Percentiles rank a stretch among this genome's conserved stretches.
phyloP scores from a whole-genome alignment of 2,797 vertebrate genomes.

The Staurois parvus region DNA sequence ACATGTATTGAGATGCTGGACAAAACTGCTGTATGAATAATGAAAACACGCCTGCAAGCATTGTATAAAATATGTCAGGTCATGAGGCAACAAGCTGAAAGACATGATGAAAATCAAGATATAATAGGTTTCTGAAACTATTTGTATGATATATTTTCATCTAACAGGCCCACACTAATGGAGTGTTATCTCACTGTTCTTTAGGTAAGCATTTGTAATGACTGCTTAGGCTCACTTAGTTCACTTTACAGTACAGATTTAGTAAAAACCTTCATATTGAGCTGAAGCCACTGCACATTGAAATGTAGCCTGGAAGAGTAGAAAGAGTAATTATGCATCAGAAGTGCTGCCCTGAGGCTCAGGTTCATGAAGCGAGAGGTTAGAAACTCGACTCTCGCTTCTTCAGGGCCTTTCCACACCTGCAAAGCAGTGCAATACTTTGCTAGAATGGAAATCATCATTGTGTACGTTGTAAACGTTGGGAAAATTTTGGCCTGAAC shows the following conservation, averaged over 20 bases:
- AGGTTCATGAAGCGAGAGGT: conserved; percentile 18
- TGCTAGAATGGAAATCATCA: conserved; percentile 45
- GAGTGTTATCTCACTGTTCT: not conserved
- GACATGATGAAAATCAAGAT: not conserved
- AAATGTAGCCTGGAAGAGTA: not conserved
- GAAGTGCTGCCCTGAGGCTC: conserved; percentile 21
- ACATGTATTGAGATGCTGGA: not conserved
- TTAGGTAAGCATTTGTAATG: not conserved
- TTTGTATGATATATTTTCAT: not conserved
- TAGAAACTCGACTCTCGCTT: conserved; percentile 12
- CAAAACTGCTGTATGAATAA: not conserved
- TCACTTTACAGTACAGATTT: not conserved
- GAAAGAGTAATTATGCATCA: conserved; percentile 13
- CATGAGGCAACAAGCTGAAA: not conserved
- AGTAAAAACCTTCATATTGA: not conserved
- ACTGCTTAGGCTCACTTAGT: not conserved
- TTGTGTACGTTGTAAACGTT: conserved; percentile 41
- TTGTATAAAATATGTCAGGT: not conserved
- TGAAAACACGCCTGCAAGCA: not conserved
- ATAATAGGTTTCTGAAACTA: not conserved
- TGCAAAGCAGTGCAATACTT: conserved; percentile 18
- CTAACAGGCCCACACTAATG: not conserved
- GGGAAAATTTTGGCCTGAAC: conserved; percentile 41
- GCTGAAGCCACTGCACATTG: not conserved
- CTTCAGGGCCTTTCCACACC: conserved; percentile 49